phyloP scores from a whole-genome alignment of 2,797 vertebrate species.

The Enteromius radiatus region DNA sequence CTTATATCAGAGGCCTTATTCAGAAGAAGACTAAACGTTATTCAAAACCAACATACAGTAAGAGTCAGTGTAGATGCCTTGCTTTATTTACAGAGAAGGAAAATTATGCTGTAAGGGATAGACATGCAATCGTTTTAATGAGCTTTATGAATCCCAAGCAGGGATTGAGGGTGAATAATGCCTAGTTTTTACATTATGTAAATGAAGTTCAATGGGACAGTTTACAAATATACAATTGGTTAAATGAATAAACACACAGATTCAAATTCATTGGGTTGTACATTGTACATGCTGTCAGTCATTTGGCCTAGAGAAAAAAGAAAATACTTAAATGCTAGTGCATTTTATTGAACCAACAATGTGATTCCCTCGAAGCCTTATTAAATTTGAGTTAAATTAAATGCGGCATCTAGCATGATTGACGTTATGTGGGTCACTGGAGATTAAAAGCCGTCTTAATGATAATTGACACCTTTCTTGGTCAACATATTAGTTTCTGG shows the following conservation, averaged over 20 bases:
- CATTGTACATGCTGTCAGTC: not conserved
- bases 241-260: not conserved
- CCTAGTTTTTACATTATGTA: not conserved
- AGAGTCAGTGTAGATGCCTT: not conserved
- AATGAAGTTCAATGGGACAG: not conserved
- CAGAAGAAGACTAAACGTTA: not conserved
- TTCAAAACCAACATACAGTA: not conserved
- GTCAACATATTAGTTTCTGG: not conserved
- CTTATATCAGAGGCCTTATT: not conserved
- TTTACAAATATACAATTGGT: not conserved
- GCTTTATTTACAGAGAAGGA: not conserved
- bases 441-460: not conserved
- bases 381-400: not conserved
- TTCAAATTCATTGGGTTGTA: not conserved
- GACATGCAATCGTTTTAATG: not conserved
- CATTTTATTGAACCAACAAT: not conserved
- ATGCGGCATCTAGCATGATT: not conserved
- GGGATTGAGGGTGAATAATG: too few relatives aligned
- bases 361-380: not conserved
- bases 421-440: not conserved
- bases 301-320: not conserved
- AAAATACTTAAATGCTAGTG: not conserved
- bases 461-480: not conserved
- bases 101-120: not conserved
- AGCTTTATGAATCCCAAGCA: not conserved